Percentiles rank a stretch among this genome's conserved stretches.
Conservation (phyloP, 2,888 invertebrate genomes). For the Notodonta ziczac region DNA sequence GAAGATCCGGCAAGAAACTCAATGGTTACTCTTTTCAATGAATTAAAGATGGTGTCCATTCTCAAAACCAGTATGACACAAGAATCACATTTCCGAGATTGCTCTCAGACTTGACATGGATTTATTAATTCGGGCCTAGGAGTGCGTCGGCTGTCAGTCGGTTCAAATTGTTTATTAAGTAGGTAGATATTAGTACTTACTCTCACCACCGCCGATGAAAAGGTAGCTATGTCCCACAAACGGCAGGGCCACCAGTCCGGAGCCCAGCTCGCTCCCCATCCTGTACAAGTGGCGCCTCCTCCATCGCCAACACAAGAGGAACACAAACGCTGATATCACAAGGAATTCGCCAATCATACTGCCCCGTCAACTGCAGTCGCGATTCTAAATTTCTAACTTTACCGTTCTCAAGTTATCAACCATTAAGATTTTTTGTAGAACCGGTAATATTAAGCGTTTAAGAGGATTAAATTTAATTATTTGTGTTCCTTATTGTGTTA, state of each 20-base stretch:
- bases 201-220: slow-evolving; percentile 42
- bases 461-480: too few species aligned
- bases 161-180: too few species aligned
- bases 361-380: background rate
- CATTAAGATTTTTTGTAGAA: background rate
- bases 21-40: too few species aligned
- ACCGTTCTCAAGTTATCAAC: background rate
- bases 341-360: background rate
- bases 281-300: slow-evolving; percentile 25
- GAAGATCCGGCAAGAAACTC: too few species aligned
- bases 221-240: slow-evolving; percentile 41
- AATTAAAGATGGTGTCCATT: too few species aligned
- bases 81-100: too few species aligned
- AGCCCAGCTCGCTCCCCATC: slow-evolving; percentile 27
- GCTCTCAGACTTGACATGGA: too few species aligned
- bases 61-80: too few species aligned
- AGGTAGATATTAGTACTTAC: too few species aligned
- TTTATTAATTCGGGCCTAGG: too few species aligned
- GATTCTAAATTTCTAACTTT: background rate
- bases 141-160: too few species aligned
- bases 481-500: too few species aligned
- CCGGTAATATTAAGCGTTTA: background rate
- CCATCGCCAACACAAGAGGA: slow-evolving; percentile 26
- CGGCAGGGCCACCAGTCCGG: slow-evolving; percentile 26
- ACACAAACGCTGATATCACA: slow-evolving; percentile 16